Conservation (phyloP, 1,140 invertebrate species). For the Carposina sasakii region DNA sequence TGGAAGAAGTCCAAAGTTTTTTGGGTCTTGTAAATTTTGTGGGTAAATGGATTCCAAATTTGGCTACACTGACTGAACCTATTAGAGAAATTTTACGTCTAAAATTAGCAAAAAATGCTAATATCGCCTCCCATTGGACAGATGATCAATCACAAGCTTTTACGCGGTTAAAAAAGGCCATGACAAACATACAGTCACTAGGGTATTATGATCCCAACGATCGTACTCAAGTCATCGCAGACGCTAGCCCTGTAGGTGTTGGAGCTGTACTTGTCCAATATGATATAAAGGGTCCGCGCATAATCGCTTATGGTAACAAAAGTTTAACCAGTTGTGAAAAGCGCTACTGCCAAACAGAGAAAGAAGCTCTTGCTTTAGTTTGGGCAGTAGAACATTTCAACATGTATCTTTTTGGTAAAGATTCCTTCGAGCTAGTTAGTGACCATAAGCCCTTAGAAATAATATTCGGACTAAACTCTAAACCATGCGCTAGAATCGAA, state of each 20-base stretch:
- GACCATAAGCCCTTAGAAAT: conserved; percentile 37
- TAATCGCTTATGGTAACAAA: conserved; percentile 6
- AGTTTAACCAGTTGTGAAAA: conserved; percentile 27
- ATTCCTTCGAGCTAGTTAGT: conserved; percentile 47
- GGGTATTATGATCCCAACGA: conserved; percentile 6
- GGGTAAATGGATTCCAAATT: conserved; percentile 8
- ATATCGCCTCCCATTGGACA: not conserved
- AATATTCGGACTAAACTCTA: conserved; percentile 8
- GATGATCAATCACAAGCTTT: conserved; percentile 3
- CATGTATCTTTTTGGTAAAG: conserved; percentile 30
- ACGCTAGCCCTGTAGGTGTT: not conserved
- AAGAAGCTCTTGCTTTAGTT: conserved; percentile 25
- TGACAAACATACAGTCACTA: not conserved
- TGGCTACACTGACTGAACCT: conserved; percentile 7
- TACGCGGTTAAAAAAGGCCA: not conserved
- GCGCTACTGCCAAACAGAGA: conserved; percentile 59
- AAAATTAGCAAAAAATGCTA: conserved; percentile 5
- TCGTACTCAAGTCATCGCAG: not conserved
- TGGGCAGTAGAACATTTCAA: conserved; percentile 28
- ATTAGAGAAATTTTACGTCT: not conserved
- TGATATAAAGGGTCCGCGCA: not conserved
- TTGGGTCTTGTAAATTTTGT: conserved; percentile 7
- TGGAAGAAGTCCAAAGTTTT: conserved; percentile 4
- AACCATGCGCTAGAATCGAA: conserved; percentile 30
- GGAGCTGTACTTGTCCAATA: not conserved